A percentile compares a stretch with the other conserved stretches of the same genome.
Conservation (phyloP, 2,113 vertebrate species). For the Zootoca vivipara region DNA sequence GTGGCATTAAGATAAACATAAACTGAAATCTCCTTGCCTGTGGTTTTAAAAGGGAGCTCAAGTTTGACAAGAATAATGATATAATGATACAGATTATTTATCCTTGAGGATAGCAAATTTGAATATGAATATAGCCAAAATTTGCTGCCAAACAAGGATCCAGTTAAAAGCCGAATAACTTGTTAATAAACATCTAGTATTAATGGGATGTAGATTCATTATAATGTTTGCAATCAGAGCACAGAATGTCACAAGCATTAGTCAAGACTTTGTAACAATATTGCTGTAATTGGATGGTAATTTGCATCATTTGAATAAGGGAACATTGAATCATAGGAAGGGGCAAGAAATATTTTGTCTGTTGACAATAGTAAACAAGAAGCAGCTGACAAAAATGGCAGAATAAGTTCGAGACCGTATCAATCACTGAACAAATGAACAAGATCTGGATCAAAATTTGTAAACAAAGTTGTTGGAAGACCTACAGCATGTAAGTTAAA, state of each 20-base stretch:
- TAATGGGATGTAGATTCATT: conserved; percentile 26
- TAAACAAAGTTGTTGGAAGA: neutral
- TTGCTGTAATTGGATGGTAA: conserved; percentile 2
- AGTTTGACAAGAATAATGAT: neutral
- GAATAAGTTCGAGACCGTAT: neutral
- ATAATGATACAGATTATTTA: neutral
- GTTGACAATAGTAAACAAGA: neutral
- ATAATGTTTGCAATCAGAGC: conserved; percentile 8
- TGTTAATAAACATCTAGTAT: conserved; percentile 37
- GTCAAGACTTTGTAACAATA: conserved; percentile 28
- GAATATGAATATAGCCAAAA: neutral
- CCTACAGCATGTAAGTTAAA: neutral
- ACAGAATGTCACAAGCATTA: conserved; percentile 19
- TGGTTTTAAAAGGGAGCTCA: conserved; percentile 4
- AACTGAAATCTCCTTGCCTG: neutral
- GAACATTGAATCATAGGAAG: conserved; percentile 1
- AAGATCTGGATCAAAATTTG: neutral
- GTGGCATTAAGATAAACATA: neutral
- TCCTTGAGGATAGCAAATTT: neutral
- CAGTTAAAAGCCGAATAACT: conserved; percentile 2
- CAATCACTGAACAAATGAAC: conserved; percentile 2
- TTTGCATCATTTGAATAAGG: neutral
- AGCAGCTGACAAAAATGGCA: neutral
- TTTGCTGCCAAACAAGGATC: neutral
- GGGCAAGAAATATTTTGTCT: conserved; percentile 14